Percentiles rank a stretch among this genome's conserved stretches.
Conservation (phyloP, 2,888 invertebrate species). For the Entomobrya multifasciata region DNA sequence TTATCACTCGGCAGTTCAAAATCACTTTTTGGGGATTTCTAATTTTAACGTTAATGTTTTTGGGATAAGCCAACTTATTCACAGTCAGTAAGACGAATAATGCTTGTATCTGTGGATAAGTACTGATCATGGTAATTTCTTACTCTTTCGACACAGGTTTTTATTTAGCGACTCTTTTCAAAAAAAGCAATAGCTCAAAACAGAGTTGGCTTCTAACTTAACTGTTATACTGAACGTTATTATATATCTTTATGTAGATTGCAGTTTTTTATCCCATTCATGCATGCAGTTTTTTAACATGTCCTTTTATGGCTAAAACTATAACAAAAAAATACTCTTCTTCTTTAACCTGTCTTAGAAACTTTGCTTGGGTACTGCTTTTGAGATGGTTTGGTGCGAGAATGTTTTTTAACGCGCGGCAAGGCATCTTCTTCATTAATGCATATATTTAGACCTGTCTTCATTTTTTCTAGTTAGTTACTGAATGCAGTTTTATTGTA, state of each 20-base stretch:
- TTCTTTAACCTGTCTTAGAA: too few species aligned
- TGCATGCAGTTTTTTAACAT: too few species aligned
- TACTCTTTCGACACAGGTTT: constrained; percentile 53
- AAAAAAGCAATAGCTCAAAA: neutral
- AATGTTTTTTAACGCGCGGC: too few species aligned
- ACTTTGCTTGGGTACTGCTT: too few species aligned
- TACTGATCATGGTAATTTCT: constrained; percentile 58
- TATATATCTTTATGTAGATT: neutral
- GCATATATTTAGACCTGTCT: too few species aligned
- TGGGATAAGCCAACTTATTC: constrained; percentile 57
- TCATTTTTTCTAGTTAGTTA: too few species aligned
- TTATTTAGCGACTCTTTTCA: neutral
- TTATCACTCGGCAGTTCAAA: constrained; percentile 47
- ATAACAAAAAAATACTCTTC: too few species aligned
- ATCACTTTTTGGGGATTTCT: constrained; percentile 53
- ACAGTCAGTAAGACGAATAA: constrained; percentile 56
- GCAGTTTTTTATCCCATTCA: neutral
- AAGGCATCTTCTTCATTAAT: too few species aligned
- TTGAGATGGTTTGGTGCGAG: too few species aligned
- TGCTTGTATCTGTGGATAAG: constrained; percentile 61
- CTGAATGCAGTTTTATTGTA: too few species aligned
- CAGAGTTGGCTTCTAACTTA: neutral
- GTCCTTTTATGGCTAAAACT: too few species aligned
- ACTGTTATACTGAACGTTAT: too few species aligned
- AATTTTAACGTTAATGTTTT: constrained; percentile 60